Evolutionary conservation across 2,888 invertebrate genomes (phyloP).

Genomic region (Crematogaster levior): DNA sequence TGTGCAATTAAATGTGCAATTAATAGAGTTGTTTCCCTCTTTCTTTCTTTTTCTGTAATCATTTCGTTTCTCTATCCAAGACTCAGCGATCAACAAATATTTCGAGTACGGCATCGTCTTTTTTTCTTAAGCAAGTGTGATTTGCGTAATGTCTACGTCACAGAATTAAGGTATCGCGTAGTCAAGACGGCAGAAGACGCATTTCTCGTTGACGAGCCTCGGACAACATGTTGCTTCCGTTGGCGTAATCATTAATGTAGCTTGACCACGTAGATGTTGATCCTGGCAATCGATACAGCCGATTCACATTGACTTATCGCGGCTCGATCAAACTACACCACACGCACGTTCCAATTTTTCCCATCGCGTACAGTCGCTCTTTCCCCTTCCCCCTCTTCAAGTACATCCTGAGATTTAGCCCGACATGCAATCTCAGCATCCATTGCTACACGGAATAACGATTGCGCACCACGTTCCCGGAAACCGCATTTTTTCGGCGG

Average conservation of each 20-base stretch:
- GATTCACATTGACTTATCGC: slow-evolving; percentile 43
- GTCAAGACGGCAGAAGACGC: neutral
- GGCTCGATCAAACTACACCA: slow-evolving; percentile 38
- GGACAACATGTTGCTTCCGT: slow-evolving; percentile 37
- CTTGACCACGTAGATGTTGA: slow-evolving; percentile 4
- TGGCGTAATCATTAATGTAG: slow-evolving; percentile 37
- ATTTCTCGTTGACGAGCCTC: slow-evolving; percentile 43
- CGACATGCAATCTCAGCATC: slow-evolving; percentile 46
- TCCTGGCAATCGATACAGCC: slow-evolving; percentile 34
- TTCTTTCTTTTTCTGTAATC: no score
- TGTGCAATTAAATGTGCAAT: no score
- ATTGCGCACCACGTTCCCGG: slow-evolving; percentile 9
- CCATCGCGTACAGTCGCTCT: neutral
- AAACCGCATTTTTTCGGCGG: neutral
- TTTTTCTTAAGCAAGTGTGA: neutral
- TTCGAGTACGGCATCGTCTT: neutral
- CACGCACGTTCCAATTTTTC: slow-evolving; percentile 44
- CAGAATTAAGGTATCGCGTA: neutral
- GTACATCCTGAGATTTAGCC: slow-evolving; percentile 11
- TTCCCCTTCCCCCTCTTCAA: neutral
- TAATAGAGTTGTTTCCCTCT: neutral
- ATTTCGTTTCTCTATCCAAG: neutral
- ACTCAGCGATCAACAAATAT: neutral
- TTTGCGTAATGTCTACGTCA: neutral
- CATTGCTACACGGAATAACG: slow-evolving; percentile 34